phyloP scores from a whole-genome alignment of 2,113 vertebrate species.

The Cathartes aura region DNA sequence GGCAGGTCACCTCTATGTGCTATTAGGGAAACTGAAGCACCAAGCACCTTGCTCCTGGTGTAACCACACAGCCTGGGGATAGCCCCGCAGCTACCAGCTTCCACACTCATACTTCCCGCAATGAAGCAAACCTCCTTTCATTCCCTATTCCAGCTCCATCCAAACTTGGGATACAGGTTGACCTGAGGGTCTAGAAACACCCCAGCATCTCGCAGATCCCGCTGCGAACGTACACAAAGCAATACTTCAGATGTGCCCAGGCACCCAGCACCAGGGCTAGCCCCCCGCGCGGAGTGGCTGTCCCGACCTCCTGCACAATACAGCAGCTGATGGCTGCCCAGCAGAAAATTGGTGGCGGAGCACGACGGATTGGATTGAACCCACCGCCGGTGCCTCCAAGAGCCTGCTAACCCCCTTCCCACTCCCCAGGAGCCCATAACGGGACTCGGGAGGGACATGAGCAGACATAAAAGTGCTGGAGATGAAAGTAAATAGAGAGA shows the following conservation, averaged over 20 bases:
- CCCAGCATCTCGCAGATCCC: neutral
- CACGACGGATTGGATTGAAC: neutral
- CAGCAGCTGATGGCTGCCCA: neutral
- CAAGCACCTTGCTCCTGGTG: rapidly evolving
- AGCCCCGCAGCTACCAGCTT: neutral
- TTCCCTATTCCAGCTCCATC: neutral
- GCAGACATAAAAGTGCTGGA: neutral
- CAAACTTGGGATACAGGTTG: neutral
- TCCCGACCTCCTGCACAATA: neutral
- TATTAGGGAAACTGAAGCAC: neutral
- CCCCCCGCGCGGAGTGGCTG: rapidly evolving
- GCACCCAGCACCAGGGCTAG: neutral
- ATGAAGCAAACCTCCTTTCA: neutral
- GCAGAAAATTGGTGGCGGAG: neutral
- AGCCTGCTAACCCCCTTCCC: neutral
- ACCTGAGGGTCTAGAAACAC: neutral
- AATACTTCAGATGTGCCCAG: neutral
- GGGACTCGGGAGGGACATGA: rapidly evolving
- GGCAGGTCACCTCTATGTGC: neutral
- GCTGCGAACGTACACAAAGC: neutral
- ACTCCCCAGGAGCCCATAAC: neutral
- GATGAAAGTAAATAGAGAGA: neutral
- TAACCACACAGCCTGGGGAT: neutral
- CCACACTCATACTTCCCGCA: rapidly evolving
- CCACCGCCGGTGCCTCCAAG: neutral